Evolutionary conservation across 2,888 invertebrate genomes (phyloP).

Genomic region (Leptopterna dolabrata): DNA sequence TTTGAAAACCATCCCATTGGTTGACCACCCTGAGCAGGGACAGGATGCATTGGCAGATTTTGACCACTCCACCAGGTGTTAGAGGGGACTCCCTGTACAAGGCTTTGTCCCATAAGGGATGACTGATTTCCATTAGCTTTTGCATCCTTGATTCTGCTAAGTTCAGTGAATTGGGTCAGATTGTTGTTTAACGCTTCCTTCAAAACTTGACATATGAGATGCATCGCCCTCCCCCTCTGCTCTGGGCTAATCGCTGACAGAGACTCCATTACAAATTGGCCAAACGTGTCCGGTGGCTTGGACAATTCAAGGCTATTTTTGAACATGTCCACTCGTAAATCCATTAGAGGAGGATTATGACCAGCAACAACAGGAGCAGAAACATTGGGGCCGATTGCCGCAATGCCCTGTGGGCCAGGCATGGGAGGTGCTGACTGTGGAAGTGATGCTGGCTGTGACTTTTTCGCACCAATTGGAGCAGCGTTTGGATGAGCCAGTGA

Average conservation of each 20-base stretch:
- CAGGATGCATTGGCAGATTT: too few relatives aligned
- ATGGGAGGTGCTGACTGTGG: too few relatives aligned
- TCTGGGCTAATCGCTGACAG: not conserved
- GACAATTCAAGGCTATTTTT: not conserved
- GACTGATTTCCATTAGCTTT: not conserved
- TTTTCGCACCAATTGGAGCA: not conserved
- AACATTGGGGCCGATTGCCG: too few relatives aligned
- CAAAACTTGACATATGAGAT: not conserved
- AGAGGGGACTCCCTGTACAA: too few relatives aligned
- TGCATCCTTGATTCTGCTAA: not conserved
- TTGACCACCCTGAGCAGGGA: too few relatives aligned
- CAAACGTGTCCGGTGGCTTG: not conserved
- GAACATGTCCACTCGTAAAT: too few relatives aligned
- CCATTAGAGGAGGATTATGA: too few relatives aligned
- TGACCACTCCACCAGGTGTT: too few relatives aligned
- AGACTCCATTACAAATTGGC: not conserved
- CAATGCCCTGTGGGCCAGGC: too few relatives aligned
- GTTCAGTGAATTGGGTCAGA: not conserved
- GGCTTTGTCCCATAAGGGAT: not conserved
- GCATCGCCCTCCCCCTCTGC: not conserved
- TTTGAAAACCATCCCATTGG: too few relatives aligned
- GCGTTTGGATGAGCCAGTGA: too few relatives aligned
- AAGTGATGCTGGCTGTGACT: not conserved
- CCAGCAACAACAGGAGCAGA: too few relatives aligned
- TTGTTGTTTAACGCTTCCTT: not conserved